Evolutionary conservation across 2,113 vertebrate genomes (phyloP).

Genomic region (Equus przewalskii): DNA sequence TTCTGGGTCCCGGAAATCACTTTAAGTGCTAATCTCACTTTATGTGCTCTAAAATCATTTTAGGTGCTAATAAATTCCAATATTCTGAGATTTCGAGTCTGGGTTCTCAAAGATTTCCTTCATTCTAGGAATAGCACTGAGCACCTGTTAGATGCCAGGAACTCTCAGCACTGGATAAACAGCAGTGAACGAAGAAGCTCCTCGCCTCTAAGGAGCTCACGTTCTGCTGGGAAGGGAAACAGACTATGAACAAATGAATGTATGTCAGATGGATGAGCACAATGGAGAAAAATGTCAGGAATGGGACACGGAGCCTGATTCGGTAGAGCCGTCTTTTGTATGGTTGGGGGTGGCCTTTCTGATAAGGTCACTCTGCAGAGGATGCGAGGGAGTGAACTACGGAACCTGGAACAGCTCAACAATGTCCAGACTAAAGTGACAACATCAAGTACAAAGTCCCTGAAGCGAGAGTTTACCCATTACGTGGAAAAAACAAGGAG

Average conservation of each 20-base stretch:
- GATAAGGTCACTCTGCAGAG: not conserved
- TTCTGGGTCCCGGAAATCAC: not conserved
- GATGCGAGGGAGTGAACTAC: not conserved
- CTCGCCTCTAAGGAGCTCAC: not conserved
- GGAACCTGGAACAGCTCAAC: not conserved
- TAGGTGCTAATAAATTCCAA: not conserved
- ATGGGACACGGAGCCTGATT: not conserved
- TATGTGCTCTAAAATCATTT: not conserved
- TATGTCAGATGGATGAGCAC: not conserved
- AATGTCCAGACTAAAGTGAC: not conserved
- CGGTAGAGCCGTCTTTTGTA: not conserved
- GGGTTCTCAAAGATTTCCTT: not conserved
- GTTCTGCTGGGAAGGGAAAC: not conserved
- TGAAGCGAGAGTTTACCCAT: not conserved
- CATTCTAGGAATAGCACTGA: not conserved
- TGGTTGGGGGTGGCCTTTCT: not conserved
- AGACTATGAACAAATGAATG: not conserved
- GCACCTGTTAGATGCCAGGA: not conserved
- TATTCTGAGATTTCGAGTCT: constrained; percentile 5
- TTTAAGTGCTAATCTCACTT: not conserved
- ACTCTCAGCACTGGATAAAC: not conserved
- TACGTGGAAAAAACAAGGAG: not conserved
- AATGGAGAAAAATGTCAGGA: not conserved
- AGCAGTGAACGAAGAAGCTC: not conserved
- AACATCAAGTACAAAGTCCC: not conserved